Evolutionary conservation across 2,113 vertebrate genomes (phyloP).

Genomic region (Erpornis zantholeuca): DNA sequence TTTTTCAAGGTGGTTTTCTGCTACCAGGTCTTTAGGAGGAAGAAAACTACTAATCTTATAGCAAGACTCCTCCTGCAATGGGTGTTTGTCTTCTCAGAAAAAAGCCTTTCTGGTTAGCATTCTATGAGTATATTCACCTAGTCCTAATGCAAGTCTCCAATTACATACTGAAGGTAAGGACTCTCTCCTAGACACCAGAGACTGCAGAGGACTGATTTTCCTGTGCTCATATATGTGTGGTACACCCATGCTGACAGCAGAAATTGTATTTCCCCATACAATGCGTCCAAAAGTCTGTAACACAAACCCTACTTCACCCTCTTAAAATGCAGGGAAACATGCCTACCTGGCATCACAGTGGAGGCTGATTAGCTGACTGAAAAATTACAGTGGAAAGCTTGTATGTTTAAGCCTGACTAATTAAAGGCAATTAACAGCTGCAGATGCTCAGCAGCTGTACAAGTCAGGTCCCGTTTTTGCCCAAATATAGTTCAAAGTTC

Average conservation of each 20-base stretch:
- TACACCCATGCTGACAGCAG: neutral
- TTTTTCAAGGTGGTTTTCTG: neutral
- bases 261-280: fast-evolving
- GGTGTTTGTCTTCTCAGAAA: neutral
- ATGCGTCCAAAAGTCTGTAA: fast-evolving
- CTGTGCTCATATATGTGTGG: fast-evolving
- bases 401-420: neutral
- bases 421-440: neutral
- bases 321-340: neutral
- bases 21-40: neutral
- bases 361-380: neutral
- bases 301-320: neutral
- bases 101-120: neutral
- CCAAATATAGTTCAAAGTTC: neutral
- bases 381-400: neutral
- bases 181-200: neutral
- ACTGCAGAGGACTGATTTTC: neutral
- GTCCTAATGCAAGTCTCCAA: neutral
- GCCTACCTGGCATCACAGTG: neutral
- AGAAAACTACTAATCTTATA: neutral
- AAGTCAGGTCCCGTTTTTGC: neutral
- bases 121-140: neutral
- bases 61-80: neutral
- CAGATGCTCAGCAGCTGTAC: neutral
- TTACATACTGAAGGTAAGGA: neutral